These are phyloP conservation scores for Conops quadrifasciatus DNA, from an alignment of 2,888 invertebrate species.

Conservation along the genomic window DNA sequence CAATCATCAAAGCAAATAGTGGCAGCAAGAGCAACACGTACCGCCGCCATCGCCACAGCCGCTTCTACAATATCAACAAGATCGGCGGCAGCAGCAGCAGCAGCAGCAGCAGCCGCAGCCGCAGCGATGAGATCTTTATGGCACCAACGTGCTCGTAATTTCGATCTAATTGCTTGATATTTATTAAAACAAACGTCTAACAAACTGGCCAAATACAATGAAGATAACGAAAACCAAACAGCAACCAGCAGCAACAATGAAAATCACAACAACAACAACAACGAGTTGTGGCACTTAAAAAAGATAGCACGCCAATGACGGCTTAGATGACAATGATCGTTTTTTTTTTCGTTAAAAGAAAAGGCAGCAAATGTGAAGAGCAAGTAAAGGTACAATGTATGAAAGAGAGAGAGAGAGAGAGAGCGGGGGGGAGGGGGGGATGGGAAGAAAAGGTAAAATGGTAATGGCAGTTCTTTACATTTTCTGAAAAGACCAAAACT, in stretches of 20 bases:
- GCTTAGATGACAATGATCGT: not conserved
- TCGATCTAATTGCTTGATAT: conserved; percentile 61
- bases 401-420: not conserved
- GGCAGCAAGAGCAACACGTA: not conserved
- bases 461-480: too few relatives aligned
- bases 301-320: not conserved
- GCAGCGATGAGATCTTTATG: conserved; percentile 55
- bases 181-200: conserved; percentile 39
- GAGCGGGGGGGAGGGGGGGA: too few relatives aligned
- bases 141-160: conserved; percentile 57
- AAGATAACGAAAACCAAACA: conserved; percentile 8
- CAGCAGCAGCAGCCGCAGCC: conserved; percentile 19
- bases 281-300: conserved; percentile 21
- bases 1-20: not conserved
- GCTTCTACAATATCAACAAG: conserved; percentile 5
- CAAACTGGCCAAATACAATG: conserved; percentile 28
- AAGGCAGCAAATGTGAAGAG: not conserved
- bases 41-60: conserved; percentile 1
- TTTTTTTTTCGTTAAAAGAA: not conserved
- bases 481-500: too few relatives aligned
- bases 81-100: conserved; percentile 30
- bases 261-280: conserved; percentile 40
- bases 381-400: not conserved
- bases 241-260: conserved; percentile 10
- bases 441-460: not conserved